A percentile compares a stretch with the other conserved stretches of the same genome.
Evolutionary conservation across 2,113 vertebrate species (phyloP).

Genomic region (Polypterus bichir): DNA sequence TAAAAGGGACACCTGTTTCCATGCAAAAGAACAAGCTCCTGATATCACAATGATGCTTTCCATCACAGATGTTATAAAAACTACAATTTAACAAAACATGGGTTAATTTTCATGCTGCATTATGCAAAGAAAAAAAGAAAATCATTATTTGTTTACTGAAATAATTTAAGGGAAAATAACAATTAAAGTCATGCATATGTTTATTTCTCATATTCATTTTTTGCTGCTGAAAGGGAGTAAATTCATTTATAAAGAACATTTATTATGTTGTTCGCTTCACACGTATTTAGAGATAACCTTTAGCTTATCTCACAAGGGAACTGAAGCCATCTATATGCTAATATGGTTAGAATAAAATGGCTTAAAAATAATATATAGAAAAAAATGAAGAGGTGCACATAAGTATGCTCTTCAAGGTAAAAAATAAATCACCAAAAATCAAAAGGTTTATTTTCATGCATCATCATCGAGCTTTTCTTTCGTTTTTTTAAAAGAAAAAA

Average conservation of each 20-base stretch:
- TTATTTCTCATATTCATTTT: constrained; percentile 32
- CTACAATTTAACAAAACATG: constrained; percentile 32
- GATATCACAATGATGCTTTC: background rate
- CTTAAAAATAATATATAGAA: constrained; percentile 35
- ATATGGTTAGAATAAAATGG: constrained; percentile 43
- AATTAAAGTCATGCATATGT: constrained; percentile 45
- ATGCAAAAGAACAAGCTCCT: constrained; percentile 3
- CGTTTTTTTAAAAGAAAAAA: constrained; percentile 48
- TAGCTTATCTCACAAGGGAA: constrained; percentile 22
- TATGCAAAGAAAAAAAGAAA: constrained; percentile 23
- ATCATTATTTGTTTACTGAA: constrained; percentile 20
- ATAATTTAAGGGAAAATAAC: constrained; percentile 16
- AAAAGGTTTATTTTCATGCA: constrained; percentile 65
- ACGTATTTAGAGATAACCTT: constrained; percentile 29
- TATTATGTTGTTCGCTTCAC: constrained; percentile 24
- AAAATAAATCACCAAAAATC: constrained; percentile 35
- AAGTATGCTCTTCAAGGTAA: constrained; percentile 27
- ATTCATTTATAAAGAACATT: constrained; percentile 25
- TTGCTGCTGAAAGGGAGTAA: constrained; percentile 25
- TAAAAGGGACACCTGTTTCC: background rate
- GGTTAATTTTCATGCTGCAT: constrained; percentile 45
- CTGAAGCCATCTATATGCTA: constrained; percentile 28
- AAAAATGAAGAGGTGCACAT: constrained; percentile 35
- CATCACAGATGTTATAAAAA: background rate
- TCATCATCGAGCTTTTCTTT: constrained; percentile 42